Conservation (phyloP, 2,797 vertebrate species). For the Heterohyrax brucei region DNA sequence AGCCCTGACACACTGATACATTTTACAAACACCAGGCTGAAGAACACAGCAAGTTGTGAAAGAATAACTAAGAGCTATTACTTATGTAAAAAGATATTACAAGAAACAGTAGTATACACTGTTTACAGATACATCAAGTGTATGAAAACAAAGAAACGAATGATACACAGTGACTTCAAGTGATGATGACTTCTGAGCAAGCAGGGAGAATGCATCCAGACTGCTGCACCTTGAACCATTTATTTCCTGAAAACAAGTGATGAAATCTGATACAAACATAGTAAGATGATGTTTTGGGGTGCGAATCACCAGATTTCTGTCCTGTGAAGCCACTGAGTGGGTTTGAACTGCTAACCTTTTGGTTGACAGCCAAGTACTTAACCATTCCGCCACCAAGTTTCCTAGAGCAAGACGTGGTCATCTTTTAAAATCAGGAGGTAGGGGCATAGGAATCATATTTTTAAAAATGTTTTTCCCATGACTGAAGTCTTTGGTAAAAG, state of each 20-base stretch:
- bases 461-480: neutral
- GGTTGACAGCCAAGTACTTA: too few relatives aligned
- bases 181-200: neutral
- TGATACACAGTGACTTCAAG: neutral
- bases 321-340: neutral
- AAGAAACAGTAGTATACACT: neutral
- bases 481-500: neutral
- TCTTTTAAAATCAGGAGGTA: neutral
- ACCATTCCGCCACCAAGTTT: neutral
- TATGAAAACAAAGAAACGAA: neutral
- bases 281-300: neutral
- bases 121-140: neutral
- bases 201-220: neutral
- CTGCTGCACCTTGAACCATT: neutral
- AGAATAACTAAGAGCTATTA: neutral
- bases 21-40: neutral
- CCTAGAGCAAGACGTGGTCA: neutral
- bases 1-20: neutral
- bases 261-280: constrained; percentile 46
- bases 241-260: constrained; percentile 19
- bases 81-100: neutral
- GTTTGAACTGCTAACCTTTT: too few relatives aligned
- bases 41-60: constrained; percentile 13
- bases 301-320: neutral
- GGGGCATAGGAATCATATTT: neutral